Evolutionary conservation across 1,140 invertebrate species (phyloP).

Genomic region (Habropoda laboriosa): DNA sequence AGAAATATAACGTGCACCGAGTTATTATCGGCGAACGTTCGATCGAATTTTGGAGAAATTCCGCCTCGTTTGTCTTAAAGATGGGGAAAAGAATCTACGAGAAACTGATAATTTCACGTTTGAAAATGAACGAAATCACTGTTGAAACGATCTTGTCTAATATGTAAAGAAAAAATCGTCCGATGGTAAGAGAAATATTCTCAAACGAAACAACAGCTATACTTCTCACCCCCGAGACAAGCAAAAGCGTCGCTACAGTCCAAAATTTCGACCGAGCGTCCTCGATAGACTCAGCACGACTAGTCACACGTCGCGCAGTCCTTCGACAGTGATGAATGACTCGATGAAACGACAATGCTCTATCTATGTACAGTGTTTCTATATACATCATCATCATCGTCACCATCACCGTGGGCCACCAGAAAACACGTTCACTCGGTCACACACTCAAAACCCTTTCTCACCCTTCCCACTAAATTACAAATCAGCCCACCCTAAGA

Average conservation of each 20-base stretch:
- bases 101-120: too few relatives aligned
- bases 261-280: conserved; percentile 2
- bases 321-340: conserved; percentile 64
- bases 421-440: conserved; percentile 17
- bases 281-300: background rate
- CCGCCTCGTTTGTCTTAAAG: background rate
- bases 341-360: conserved; percentile 72
- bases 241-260: background rate
- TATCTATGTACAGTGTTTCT: conserved; percentile 75
- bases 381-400: conserved; percentile 63
- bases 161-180: background rate
- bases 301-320: conserved; percentile 16
- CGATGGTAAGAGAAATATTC: too few relatives aligned
- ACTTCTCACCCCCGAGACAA: background rate
- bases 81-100: background rate
- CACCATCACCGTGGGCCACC: conserved; percentile 17
- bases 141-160: too few relatives aligned
- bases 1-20: conserved; percentile 47
- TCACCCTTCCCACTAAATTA: conserved; percentile 50
- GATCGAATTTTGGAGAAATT: background rate
- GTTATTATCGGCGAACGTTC: too few relatives aligned
- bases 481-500: conserved; percentile 48
- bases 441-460: conserved; percentile 34
- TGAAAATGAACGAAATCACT: too few relatives aligned
- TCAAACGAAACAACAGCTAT: background rate